Evolutionary conservation across 1,140 invertebrate species (phyloP), one percentile per base, ranked within the genome.

Genomic region (Sinella curviseta): DNA sequence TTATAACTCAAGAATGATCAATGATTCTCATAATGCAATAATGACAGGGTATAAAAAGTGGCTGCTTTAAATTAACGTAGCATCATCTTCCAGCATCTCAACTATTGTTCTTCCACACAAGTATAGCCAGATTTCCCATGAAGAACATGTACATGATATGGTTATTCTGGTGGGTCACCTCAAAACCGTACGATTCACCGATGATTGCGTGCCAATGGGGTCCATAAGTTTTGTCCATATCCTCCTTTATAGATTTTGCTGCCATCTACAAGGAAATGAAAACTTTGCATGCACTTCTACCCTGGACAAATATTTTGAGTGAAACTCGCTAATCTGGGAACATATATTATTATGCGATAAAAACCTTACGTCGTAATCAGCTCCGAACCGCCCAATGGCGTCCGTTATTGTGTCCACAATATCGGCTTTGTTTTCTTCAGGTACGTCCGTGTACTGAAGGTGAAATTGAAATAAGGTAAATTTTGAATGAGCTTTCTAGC

Each of bases 191-290:
- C 4, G 88, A 87, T 86, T 91, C 90, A 28, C 90, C 90, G 35
- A 91, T 88, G 20, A 90, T 87, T 28, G 87, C 89, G 84, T 90
- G 89, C 89, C 89, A 90, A 16, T 94, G 92, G 0, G 94, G 92
- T 28, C 96, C 95, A 87, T 95, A 97, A 85, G 96, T 97, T 87
- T 96, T 96, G 86, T 98, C 97, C 91, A 98, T 92, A 75, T 90
- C 92, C 83, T 98, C 95, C 87, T 98, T 98, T 31, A 98, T 95
- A 89, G 94, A 92, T 84, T 91, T 92, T 26, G 96, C 95, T 8
- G 93, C 92, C 83, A 88, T 88, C 92, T 93, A 84, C 1, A 24
- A n/a, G 31, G n/a, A n/a, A n/a, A n/a, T n/a, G n/a, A 48, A 85
- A 85, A 70, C 24, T n/a, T 35, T n/a, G n/a, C n/a, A n/a, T n/a